Conservation (phyloP, 23 tunicate species). For the Trididemnum clinides region DNA sequence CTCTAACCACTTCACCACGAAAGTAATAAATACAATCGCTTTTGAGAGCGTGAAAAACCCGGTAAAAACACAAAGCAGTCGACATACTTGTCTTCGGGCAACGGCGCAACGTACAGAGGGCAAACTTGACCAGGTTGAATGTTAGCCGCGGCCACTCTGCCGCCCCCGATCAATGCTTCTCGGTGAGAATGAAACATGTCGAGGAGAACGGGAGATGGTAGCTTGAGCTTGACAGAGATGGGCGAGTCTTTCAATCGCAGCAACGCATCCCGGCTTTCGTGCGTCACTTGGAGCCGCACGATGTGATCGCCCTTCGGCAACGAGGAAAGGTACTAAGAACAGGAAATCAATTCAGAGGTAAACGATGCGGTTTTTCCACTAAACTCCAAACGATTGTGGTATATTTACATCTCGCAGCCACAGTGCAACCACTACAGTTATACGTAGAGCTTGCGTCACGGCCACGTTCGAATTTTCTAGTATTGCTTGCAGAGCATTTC, state of each 20-base stretch:
- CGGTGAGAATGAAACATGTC: conserved; percentile 66
- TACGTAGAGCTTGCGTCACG: no score
- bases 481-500: no score
- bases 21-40: no score
- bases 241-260: conserved; percentile 67
- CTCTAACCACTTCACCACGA: no score
- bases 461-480: no score
- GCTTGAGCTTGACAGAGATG: conserved; percentile 57
- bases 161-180: conserved; percentile 79
- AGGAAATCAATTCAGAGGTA: no score
- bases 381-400: no score
- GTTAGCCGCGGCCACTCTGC: conserved; percentile 27
- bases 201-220: conserved; percentile 48
- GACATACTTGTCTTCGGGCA: conserved; percentile 87
- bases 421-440: no score
- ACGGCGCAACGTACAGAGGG: conserved; percentile 63
- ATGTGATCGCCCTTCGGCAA: conserved; percentile 79
- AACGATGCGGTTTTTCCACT: no score
- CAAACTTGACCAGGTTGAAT: conserved; percentile 35
- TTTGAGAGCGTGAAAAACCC: no score
- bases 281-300: conserved; percentile 72
- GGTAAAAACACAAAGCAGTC: no score
- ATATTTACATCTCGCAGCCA: no score
- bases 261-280: conserved; percentile 72
- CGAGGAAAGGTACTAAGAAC: conserved; percentile 52